These are phyloP conservation scores for Embidobia sp. DNA, from an alignment of 2,888 invertebrate species.

Conservation along the genomic window DNA sequence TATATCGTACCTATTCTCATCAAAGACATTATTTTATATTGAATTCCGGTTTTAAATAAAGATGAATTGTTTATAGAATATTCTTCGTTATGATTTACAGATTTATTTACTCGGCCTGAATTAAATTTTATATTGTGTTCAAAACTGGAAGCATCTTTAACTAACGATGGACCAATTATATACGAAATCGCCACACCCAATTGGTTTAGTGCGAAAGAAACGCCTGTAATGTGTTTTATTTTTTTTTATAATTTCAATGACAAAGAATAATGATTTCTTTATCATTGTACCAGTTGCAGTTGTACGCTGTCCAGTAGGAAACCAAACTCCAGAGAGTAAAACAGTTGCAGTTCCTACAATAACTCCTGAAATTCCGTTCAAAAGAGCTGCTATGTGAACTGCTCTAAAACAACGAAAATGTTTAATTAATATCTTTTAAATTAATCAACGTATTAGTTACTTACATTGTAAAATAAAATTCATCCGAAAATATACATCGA, in stretches of 20 bases:
- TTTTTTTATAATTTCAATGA: neutral
- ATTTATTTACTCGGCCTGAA: neutral
- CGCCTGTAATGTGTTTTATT: slow-evolving; percentile 62
- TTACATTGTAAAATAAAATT: slow-evolving; percentile 71
- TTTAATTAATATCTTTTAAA: slow-evolving; percentile 7
- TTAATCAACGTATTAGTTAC: slow-evolving; percentile 17
- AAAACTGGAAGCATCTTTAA: slow-evolving; percentile 23
- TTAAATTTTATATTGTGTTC: slow-evolving; percentile 4
- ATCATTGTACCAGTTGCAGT: slow-evolving; percentile 78
- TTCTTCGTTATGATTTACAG: neutral
- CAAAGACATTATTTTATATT: slow-evolving; percentile 68
- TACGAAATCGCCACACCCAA: slow-evolving; percentile 74
- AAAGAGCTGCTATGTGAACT: slow-evolving; percentile 77
- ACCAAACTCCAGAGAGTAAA: slow-evolving; percentile 81
- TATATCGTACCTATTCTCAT: slow-evolving; percentile 73
- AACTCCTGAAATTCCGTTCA: slow-evolving; percentile 80
- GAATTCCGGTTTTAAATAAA: slow-evolving; percentile 41
- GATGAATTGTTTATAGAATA: too few relatives aligned
- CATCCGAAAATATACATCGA: slow-evolving; percentile 70
- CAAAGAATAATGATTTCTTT: neutral
- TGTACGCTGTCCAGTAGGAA: slow-evolving; percentile 80
- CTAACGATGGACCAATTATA: slow-evolving; percentile 70
- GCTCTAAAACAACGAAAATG: slow-evolving; percentile 70
- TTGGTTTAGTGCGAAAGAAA: slow-evolving; percentile 73
- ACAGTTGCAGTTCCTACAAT: slow-evolving; percentile 79